Evolutionary conservation across 2,797 vertebrate genomes (phyloP).

Genomic region (Euthynnus affinis): DNA sequence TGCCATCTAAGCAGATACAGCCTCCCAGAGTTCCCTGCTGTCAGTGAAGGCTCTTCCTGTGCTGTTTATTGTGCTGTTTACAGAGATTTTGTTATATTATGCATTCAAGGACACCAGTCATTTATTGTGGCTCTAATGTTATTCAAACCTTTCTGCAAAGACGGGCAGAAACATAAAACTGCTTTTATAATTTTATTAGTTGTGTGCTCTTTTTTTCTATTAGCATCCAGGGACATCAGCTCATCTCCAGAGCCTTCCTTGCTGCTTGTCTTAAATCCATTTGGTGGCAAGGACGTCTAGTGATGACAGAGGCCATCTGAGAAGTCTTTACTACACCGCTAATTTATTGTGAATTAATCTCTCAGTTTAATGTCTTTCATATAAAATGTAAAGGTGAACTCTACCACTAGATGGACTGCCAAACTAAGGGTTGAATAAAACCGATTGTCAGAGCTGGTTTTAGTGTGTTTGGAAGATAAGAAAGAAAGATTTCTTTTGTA

Average conservation of each 20-base stretch:
- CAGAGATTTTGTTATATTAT: conserved; percentile 33
- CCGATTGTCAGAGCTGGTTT: conserved; percentile 42
- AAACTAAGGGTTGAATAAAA: conserved; percentile 52
- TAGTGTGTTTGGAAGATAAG: conserved; percentile 43
- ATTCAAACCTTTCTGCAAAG: conserved; percentile 58
- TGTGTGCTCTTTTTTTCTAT: conserved; percentile 8
- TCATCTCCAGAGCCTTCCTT: conserved; percentile 36
- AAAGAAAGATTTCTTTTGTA: conserved; percentile 20
- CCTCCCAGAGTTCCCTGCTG: conserved; percentile 45
- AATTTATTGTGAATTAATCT: conserved; percentile 8
- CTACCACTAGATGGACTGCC: conserved; percentile 68
- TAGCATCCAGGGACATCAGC: conserved; percentile 28
- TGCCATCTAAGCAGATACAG: conserved; percentile 49
- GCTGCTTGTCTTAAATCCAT: conserved; percentile 27
- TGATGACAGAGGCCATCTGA: neutral
- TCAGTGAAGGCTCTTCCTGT: conserved; percentile 24
- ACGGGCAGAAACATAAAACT: conserved; percentile 59
- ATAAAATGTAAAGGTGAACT: conserved; percentile 58
- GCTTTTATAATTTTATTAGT: conserved; percentile 50
- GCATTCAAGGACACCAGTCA: conserved; percentile 52
- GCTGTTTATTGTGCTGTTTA: conserved; percentile 48
- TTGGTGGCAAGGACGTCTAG: neutral
- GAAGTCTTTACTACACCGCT: neutral
- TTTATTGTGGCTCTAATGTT: conserved; percentile 55
- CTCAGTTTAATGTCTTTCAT: conserved; percentile 9